Evolutionary conservation across 2,888 invertebrate genomes (phyloP), one percentile per base, ranked within the genome.

Genomic region (Drosophila pseudotakahashii): DNA sequence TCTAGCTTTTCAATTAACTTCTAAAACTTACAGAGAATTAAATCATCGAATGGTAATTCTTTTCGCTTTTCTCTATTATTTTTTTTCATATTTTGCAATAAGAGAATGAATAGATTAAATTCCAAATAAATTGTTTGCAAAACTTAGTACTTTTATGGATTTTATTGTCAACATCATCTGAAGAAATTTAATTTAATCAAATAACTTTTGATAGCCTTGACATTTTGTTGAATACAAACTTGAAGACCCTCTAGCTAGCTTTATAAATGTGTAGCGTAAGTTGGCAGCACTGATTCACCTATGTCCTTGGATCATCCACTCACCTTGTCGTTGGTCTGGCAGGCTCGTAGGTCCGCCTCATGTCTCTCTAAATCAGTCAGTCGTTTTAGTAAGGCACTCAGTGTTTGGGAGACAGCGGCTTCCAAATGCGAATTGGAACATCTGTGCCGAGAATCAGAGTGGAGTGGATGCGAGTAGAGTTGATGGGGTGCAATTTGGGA

Each of bases 371-470:
- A 90, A 89, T 92, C 92, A 90, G 92, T 92, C 91, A 92, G 88
- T 81, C 92, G 92, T 87, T 91, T 91, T 88, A 92, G 91, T 92
- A 92, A 92, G 92, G 92, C 92, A 92, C 92, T 92, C 90, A 92
- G 87, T 90, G 91, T 89, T 91, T 91, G 90, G 75, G 92, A 92
- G 82, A 92, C 92, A 84, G 89, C 83, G 79, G 84, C 90, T 87
- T 91, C 91, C 83, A 92, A 89, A 88, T 89, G 88, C 81, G 92
- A 91, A 85, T 91, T 89, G 78, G 92, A 91, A 89, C 92, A 92
- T 89, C 92, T 92, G 77, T 23, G 47, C 48, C 47, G 50, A 26
- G 34, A 19, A 34, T 6, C 37, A 26, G 42, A 26, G 42, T 44
- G 14, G 14, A 39, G 44, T 45, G 19, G 11, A 19, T 14, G 16